A percentile compares a stretch with the other conserved stretches of the same genome.
phyloP scores from a whole-genome alignment of 2,888 invertebrate genomes.

The Tinea pellionella region DNA sequence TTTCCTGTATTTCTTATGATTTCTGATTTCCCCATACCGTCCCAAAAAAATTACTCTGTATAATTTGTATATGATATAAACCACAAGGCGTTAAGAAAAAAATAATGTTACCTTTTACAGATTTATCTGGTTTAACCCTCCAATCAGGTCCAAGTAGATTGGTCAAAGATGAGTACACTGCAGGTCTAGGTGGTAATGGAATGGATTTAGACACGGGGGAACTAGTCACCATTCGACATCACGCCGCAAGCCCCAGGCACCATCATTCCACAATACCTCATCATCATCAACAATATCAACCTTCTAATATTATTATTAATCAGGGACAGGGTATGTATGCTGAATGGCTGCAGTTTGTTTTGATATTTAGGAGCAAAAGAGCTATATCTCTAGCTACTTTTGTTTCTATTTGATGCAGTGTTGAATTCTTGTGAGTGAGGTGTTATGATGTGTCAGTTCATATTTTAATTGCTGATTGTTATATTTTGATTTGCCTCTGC shows the following conservation, averaged over 20 bases:
- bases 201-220: conserved; percentile 69
- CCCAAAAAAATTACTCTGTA: too few relatives aligned
- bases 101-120: conserved; percentile 54
- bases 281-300: conserved; percentile 58
- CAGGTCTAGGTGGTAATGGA: conserved; percentile 73
- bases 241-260: conserved; percentile 59
- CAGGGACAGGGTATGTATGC: conserved; percentile 54
- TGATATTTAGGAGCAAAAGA: neutral
- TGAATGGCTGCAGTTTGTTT: neutral
- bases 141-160: conserved; percentile 85
- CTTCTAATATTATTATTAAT: conserved; percentile 57
- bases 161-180: conserved; percentile 93
- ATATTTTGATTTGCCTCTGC: conserved; percentile 43
- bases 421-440: neutral
- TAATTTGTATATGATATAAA: too few relatives aligned
- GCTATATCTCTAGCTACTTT: neutral
- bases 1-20: too few relatives aligned
- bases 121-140: conserved; percentile 91
- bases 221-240: conserved; percentile 61
- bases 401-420: neutral
- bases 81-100: neutral
- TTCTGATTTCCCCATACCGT: too few relatives aligned
- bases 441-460: conserved; percentile 6
- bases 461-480: conserved; percentile 18
- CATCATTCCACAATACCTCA: conserved; percentile 54